phyloP scores from a whole-genome alignment of 2,797 vertebrate genomes.

The Anomalospiza imberbis region DNA sequence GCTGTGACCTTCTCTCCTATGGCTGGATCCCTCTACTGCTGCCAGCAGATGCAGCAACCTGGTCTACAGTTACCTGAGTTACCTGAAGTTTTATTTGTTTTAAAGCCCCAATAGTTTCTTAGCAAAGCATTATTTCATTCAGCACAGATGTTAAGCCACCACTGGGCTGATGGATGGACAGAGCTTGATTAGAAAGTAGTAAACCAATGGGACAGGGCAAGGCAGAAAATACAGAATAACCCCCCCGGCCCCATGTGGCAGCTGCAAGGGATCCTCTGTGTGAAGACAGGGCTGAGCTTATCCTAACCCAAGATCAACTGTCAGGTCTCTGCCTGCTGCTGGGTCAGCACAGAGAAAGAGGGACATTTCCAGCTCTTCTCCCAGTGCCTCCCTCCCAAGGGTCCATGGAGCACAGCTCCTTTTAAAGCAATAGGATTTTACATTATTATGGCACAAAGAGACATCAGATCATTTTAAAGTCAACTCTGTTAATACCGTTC shows the following conservation, averaged over 20 bases:
- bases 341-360: background rate
- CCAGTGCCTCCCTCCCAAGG: background rate
- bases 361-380: background rate
- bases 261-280: background rate
- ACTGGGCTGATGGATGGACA: background rate
- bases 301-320: background rate
- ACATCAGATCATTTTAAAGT: slow-evolving; percentile 5
- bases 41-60: background rate
- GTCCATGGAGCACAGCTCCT: background rate
- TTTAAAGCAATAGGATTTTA: background rate
- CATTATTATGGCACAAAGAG: background rate
- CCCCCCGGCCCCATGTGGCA: accelerated
- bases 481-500: background rate
- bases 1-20: background rate
- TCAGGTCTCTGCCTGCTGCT: background rate
- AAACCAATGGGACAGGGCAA: background rate
- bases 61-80: background rate
- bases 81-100: background rate
- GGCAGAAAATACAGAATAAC: background rate
- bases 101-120: background rate
- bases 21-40: background rate
- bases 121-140: background rate
- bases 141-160: background rate
- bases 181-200: background rate
- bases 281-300: background rate